phyloP scores from a whole-genome alignment of 2,797 vertebrate species.

The Onychomys arenicola region DNA sequence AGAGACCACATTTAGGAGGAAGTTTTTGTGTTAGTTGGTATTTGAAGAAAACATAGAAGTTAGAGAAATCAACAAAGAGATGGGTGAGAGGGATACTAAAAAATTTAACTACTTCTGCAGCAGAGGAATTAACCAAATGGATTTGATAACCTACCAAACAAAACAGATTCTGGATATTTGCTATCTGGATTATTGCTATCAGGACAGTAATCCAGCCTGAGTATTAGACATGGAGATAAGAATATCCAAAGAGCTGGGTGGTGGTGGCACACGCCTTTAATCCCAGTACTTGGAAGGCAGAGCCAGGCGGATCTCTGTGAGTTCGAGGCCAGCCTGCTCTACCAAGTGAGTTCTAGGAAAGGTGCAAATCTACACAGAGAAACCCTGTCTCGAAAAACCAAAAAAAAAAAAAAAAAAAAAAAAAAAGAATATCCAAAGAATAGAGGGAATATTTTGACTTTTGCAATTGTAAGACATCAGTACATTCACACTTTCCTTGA shows the following conservation, averaged over 20 bases:
- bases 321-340: no score
- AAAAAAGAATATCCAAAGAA: no score
- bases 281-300: no score
- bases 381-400: no score
- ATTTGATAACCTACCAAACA: neutral
- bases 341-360: no score
- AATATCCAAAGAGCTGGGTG: neutral
- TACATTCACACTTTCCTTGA: constrained; percentile 26
- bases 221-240: constrained; percentile 6
- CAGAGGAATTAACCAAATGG: neutral
- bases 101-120: neutral
- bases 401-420: no score
- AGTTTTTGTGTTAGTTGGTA: neutral
- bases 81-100: neutral
- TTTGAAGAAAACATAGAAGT: neutral
- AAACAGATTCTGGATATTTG: neutral
- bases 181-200: neutral
- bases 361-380: no score
- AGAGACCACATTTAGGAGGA: neutral
- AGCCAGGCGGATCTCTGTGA: no score
- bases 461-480: neutral
- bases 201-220: neutral
- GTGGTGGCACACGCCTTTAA: no score
- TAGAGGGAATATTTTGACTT: constrained; percentile 20
- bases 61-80: constrained; percentile 22